Evolutionary conservation across 2,797 vertebrate species (phyloP).

Genomic region (Hozukius guyotensis): DNA sequence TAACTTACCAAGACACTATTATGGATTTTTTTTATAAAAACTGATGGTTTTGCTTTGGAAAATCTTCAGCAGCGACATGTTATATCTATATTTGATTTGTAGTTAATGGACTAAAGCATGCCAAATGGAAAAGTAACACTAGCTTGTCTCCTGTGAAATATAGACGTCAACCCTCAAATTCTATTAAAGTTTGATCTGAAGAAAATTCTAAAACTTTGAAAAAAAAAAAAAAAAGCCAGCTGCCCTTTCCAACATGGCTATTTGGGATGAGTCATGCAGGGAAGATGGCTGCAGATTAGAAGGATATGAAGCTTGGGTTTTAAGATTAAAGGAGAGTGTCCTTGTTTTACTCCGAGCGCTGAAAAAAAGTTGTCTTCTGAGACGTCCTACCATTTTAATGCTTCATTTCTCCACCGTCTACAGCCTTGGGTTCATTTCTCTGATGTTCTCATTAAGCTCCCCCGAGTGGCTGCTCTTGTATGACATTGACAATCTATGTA

Average conservation of each 20-base stretch:
- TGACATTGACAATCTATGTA: constrained; percentile 61
- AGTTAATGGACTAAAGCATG: not conserved
- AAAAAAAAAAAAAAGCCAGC: not conserved
- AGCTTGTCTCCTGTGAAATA: not conserved
- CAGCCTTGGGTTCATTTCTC: constrained; percentile 53
- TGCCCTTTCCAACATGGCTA: not conserved
- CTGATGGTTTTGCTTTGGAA: not conserved
- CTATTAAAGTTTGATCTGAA: not conserved
- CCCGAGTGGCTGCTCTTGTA: constrained; percentile 46
- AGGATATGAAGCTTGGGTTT: constrained; percentile 22
- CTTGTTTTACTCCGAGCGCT: constrained; percentile 34
- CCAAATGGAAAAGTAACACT: not conserved
- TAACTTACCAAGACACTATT: not conserved
- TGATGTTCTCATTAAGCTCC: constrained; percentile 59
- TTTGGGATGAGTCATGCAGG: constrained; percentile 24
- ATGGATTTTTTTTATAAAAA: not conserved
- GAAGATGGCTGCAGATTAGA: constrained; percentile 43
- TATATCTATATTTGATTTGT: not conserved
- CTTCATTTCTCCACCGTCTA: constrained; percentile 41
- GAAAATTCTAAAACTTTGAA: not conserved
- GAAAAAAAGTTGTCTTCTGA: constrained; percentile 23
- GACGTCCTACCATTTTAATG: constrained; percentile 46
- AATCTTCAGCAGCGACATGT: not conserved
- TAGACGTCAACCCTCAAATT: not conserved
- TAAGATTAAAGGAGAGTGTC: constrained; percentile 52